Evolutionary conservation across 2,888 invertebrate genomes (phyloP).

Genomic region (Pammene aurita): DNA sequence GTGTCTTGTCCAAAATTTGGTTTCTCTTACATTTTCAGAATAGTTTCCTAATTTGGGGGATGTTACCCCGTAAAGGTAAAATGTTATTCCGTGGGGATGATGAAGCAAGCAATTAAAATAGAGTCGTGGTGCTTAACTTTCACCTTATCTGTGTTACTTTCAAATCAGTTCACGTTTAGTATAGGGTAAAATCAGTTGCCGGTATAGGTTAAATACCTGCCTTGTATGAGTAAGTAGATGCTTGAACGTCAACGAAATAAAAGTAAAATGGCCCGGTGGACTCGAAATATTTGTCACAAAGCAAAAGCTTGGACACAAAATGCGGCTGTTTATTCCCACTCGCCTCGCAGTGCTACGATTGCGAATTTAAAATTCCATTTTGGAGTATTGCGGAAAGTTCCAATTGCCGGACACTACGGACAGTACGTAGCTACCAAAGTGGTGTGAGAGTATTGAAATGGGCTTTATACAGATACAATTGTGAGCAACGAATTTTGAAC

Average conservation of each 20-base stretch:
- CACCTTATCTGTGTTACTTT: too few species aligned
- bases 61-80: too few species aligned
- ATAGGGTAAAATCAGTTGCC: too few species aligned
- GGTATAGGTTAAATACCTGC: too few species aligned
- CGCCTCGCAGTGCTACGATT: conserved; percentile 51
- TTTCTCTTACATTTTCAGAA: too few species aligned
- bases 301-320: conserved; percentile 24
- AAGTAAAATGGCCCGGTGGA: not conserved
- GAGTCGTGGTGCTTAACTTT: too few species aligned
- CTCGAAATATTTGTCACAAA: conserved; percentile 33
- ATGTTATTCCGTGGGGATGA: too few species aligned
- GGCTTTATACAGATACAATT: not conserved
- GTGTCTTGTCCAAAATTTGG: too few species aligned
- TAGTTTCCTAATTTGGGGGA: too few species aligned
- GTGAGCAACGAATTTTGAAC: not conserved
- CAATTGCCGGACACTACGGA: conserved; percentile 57
- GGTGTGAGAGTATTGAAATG: conserved; percentile 43
- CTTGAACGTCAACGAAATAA: not conserved
- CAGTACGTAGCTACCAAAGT: conserved; percentile 44
- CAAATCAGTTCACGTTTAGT: too few species aligned
- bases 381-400: conserved; percentile 60
- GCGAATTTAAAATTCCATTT: conserved; percentile 78
- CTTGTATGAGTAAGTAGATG: not conserved
- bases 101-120: too few species aligned
- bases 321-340: conserved; percentile 56